Base-by-base conservation (phyloP, 2,113 vertebrate species). In the Dolichallabes microphthalmus region DNA sequence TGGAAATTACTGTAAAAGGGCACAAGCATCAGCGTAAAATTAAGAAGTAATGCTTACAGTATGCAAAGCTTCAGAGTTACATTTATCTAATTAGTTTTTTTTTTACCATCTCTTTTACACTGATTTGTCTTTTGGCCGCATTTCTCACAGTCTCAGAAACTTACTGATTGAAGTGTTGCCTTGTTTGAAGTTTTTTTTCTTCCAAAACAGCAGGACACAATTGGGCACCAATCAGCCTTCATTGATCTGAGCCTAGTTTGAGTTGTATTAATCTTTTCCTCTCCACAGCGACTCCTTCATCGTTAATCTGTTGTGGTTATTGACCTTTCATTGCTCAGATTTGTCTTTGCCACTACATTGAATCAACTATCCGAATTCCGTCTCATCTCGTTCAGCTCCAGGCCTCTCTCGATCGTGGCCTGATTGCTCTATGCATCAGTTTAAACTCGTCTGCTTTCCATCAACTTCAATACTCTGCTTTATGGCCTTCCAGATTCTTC, bases 401-500 rank as follows among this genome's bases (percentile, higher is more conserved):
- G 74, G 45, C 12, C 27, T 61, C 15, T 66, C 74, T 61, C 74
- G 69, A 74, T 9, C 5, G 63, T 20, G 50, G n/a, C 53, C 45
- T 80, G 77, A 85, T 80, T 60, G 83, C 74, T 57, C 27, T 19
- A 12, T 22, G 63, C 20, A 25, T 30, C 35, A 19, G 63, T 22
- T 22, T 71, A 61, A 13, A 75, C n/a, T 74, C 57, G 52, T 19
- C 76, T 32, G 35, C 25, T 61, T 82, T 85, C 39, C 66, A 86
- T 86, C 78, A 63, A 64, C 73, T 86, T 86, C 85, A 64, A 86
- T 75, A 75, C 52, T 19, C 57, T 10, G n/a, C 68, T 15, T 58
- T 50, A 17, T 71, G 69, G 77, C 53, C 13, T 52, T 60, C 35
- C 19, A 14, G 27, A 74, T 74, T 53, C n/a, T n/a, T 68, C 77